Percentiles rank a stretch among this genome's conserved stretches.
These are phyloP conservation scores for Columba guinea DNA, from an alignment of 2,797 vertebrate genomes.

Conservation along the genomic window DNA sequence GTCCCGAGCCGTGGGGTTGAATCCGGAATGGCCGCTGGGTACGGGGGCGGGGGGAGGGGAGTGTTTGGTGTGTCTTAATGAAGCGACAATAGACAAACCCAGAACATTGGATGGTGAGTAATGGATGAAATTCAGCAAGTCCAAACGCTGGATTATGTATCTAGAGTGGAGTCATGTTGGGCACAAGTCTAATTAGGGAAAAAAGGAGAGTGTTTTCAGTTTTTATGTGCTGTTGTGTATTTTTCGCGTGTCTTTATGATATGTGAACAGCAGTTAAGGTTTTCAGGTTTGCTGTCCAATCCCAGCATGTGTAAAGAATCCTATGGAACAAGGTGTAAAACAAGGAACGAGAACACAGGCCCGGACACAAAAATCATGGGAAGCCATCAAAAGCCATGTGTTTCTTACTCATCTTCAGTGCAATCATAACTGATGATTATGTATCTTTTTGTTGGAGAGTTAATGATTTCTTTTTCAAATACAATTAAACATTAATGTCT, in stretches of 20 bases:
- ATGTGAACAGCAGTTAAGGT: not conserved
- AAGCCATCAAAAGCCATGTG: not conserved
- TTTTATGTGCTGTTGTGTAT: not conserved
- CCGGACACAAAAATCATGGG: not conserved
- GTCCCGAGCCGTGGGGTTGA: conserved; percentile 69
- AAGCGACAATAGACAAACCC: too few relatives aligned
- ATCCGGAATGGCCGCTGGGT: too few relatives aligned
- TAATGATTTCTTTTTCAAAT: not conserved
- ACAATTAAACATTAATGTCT: not conserved
- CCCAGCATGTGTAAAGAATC: not conserved
- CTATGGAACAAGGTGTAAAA: not conserved
- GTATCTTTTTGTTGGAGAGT: not conserved
- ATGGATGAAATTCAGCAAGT: too few relatives aligned
- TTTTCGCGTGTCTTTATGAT: not conserved
- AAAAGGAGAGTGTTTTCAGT: not conserved
- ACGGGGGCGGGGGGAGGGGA: not conserved
- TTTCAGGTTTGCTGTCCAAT: not conserved
- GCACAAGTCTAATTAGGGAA: too few relatives aligned
- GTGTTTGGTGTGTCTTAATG: not conserved
- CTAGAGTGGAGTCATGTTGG: too few relatives aligned
- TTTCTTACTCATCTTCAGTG: not conserved
- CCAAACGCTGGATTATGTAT: too few relatives aligned
- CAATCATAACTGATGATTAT: not conserved
- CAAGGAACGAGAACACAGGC: not conserved
- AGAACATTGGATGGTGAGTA: not conserved